These are phyloP conservation scores for Trichogramma evanescens DNA, from an alignment of 2,888 invertebrate species.

Conservation along the genomic window DNA sequence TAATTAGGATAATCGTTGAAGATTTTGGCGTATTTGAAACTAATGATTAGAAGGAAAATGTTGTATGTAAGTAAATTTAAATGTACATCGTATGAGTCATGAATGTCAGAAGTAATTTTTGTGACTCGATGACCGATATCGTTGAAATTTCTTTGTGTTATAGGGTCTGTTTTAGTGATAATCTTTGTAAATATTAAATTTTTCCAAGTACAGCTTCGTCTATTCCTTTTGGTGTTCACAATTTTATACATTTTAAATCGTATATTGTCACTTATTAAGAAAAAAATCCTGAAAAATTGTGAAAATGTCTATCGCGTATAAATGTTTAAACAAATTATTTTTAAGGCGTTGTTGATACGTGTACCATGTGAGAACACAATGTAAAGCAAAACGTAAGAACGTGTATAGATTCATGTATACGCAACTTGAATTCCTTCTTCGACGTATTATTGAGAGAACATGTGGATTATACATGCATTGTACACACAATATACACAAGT, in stretches of 20 bases:
- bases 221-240: too few relatives aligned
- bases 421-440: slow-evolving; percentile 2
- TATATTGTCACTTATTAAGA: too few relatives aligned
- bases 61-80: too few relatives aligned
- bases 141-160: too few relatives aligned
- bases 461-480: neutral
- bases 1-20: too few relatives aligned
- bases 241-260: too few relatives aligned
- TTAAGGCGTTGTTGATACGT: slow-evolving; percentile 9
- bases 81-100: too few relatives aligned
- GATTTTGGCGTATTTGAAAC: too few relatives aligned
- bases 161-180: neutral
- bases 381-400: neutral
- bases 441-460: slow-evolving; percentile 2
- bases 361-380: neutral
- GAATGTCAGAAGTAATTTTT: too few relatives aligned
- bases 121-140: too few relatives aligned
- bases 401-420: neutral
- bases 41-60: too few relatives aligned
- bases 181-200: slow-evolving; percentile 16
- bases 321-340: slow-evolving; percentile 14
- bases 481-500: neutral
- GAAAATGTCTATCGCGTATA: slow-evolving; percentile 7
- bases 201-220: neutral
- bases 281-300: neutral